These are phyloP conservation scores for Oscheius myriophilus DNA, from an alignment of 2,888 invertebrate species.

Conservation along the genomic window DNA sequence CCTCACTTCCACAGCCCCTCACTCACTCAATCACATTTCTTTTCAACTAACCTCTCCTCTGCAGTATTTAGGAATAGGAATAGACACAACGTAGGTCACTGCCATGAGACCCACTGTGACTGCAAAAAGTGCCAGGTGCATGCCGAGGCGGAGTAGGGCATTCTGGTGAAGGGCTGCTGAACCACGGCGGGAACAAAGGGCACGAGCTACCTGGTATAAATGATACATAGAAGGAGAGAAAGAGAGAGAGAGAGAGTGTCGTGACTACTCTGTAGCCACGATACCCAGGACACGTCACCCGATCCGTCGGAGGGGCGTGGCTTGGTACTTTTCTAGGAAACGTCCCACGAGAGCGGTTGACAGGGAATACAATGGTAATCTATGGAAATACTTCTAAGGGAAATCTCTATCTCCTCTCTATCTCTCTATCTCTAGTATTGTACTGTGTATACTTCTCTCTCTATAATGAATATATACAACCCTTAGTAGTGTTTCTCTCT, in stretches of 20 bases:
- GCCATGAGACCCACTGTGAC: slow-evolving; percentile 24
- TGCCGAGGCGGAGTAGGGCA: slow-evolving; percentile 23
- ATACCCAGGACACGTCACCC: no score
- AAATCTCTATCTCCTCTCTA: not conserved
- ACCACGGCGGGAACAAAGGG: slow-evolving; percentile 13
- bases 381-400: no score
- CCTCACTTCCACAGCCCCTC: no score
- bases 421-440: not conserved
- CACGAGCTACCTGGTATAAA: slow-evolving; percentile 20
- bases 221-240: not conserved
- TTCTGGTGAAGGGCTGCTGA: slow-evolving; percentile 4
- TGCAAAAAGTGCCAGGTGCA: slow-evolving; percentile 21
- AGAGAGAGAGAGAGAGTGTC: no score
- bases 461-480: no score
- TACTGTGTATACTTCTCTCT: no score
- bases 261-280: no score
- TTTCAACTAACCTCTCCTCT: not conserved
- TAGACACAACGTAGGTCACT: slow-evolving; percentile 10
- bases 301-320: no score
- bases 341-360: no score
- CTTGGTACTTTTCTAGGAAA: no score
- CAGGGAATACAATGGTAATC: no score
- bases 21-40: not conserved
- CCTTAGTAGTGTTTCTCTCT: no score
- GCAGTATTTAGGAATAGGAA: slow-evolving; percentile 17